These are phyloP conservation scores for Lamellibrachia satsuma DNA, from an alignment of 2,888 invertebrate genomes.

Conservation along the genomic window DNA sequence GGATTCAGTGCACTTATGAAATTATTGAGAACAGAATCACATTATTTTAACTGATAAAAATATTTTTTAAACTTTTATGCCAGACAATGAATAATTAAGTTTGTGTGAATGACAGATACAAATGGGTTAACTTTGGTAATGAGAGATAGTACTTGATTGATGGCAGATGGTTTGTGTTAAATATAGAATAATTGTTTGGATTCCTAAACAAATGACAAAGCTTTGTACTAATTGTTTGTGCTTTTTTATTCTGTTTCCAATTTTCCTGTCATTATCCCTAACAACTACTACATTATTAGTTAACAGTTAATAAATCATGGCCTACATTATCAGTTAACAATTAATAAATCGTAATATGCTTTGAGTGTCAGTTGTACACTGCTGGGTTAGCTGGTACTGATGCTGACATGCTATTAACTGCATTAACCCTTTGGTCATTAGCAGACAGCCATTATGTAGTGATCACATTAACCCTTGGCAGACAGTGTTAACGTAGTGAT, in stretches of 20 bases:
- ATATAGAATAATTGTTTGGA: neutral
- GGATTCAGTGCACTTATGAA: neutral
- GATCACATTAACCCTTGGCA: neutral
- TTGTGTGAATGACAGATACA: neutral
- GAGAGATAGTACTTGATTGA: neutral
- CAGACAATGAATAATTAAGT: too few species aligned
- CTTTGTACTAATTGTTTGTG: neutral
- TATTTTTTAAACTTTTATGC: neutral
- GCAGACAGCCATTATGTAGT: neutral
- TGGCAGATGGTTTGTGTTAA: neutral
- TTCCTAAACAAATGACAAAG: neutral
- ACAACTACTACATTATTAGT: neutral
- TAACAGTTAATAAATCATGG: neutral
- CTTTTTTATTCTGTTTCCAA: neutral
- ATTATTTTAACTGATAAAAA: neutral
- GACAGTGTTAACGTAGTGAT: neutral
- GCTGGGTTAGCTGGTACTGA: neutral
- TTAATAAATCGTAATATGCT: neutral
- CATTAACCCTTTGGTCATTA: neutral
- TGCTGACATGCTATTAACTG: neutral
- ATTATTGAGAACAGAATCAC: neutral
- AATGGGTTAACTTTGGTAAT: neutral
- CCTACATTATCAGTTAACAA: neutral
- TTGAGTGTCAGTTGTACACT: neutral
- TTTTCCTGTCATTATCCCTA: neutral